phyloP scores from a whole-genome alignment of 2,888 invertebrate genomes.

The Apodemia hepburni region DNA sequence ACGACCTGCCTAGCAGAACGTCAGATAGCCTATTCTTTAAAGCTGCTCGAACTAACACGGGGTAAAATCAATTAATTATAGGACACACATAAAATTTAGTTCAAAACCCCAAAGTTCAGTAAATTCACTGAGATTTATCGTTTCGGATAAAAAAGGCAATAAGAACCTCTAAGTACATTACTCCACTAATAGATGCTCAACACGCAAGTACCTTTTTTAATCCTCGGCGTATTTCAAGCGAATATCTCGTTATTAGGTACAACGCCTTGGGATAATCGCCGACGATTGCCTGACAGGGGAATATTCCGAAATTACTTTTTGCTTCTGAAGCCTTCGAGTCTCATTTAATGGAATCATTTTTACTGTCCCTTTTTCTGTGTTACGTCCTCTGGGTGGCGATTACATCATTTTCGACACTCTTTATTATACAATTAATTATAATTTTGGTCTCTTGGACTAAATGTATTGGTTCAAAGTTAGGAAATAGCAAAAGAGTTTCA shows the following conservation, averaged over 20 bases:
- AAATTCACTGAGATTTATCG: neutral
- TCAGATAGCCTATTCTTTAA: too few relatives aligned
- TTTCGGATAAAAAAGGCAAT: constrained; percentile 4
- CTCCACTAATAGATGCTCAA: constrained; percentile 17
- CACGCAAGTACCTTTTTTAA: constrained; percentile 22
- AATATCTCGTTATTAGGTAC: constrained; percentile 25
- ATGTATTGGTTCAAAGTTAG: too few relatives aligned
- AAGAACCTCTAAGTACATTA: constrained; percentile 17
- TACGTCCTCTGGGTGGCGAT: constrained; percentile 8
- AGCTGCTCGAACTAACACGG: too few relatives aligned
- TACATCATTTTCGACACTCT: constrained; percentile 5
- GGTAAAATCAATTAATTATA: too few relatives aligned
- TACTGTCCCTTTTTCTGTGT: constrained; percentile 8
- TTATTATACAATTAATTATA: constrained; percentile 10
- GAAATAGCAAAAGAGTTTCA: too few relatives aligned
- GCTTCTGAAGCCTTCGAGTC: constrained; percentile 14
- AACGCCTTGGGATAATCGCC: constrained; percentile 28
- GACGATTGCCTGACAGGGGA: constrained; percentile 26
- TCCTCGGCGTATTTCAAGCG: constrained; percentile 28
- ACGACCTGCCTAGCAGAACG: too few relatives aligned
- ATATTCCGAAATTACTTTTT: constrained; percentile 25
- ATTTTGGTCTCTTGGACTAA: neutral
- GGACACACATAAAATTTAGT: too few relatives aligned
- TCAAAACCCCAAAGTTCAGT: neutral
- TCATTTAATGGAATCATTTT: constrained; percentile 17